These are phyloP conservation scores for Mastomys natalensis DNA, from an alignment of 2,113 vertebrate species.

Conservation along the genomic window DNA sequence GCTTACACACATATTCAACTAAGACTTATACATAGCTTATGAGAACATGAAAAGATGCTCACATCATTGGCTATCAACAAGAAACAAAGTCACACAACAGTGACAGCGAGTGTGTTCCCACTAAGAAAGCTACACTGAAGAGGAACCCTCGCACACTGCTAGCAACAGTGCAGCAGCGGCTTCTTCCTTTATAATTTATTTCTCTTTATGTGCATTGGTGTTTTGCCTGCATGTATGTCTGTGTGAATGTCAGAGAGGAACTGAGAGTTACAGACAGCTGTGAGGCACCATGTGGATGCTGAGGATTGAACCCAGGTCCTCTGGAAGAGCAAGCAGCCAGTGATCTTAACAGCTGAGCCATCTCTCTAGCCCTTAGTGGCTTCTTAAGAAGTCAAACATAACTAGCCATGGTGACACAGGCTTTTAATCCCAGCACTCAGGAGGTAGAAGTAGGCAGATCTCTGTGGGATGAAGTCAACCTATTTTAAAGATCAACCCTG, in stretches of 20 bases:
- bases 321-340: not conserved
- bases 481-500: not conserved
- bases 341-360: not conserved
- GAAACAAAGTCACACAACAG: not conserved
- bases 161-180: not conserved
- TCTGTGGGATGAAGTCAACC: not conserved
- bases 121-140: not conserved
- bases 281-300: not conserved
- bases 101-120: not conserved
- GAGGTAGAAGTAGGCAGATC: not conserved
- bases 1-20: not conserved
- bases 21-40: not conserved
- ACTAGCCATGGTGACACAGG: not conserved
- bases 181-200: not conserved
- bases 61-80: not conserved
- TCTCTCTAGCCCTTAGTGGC: not conserved
- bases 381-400: not conserved
- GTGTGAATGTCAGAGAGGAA: not conserved
- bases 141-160: not conserved
- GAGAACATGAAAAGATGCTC: slow-evolving; percentile 7
- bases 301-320: not conserved
- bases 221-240: not conserved
- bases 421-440: not conserved
- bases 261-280: not conserved
- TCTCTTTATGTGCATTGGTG: not conserved